Evolutionary conservation across 2,888 invertebrate species (phyloP).

Genomic region (Mimachlamys varia): DNA sequence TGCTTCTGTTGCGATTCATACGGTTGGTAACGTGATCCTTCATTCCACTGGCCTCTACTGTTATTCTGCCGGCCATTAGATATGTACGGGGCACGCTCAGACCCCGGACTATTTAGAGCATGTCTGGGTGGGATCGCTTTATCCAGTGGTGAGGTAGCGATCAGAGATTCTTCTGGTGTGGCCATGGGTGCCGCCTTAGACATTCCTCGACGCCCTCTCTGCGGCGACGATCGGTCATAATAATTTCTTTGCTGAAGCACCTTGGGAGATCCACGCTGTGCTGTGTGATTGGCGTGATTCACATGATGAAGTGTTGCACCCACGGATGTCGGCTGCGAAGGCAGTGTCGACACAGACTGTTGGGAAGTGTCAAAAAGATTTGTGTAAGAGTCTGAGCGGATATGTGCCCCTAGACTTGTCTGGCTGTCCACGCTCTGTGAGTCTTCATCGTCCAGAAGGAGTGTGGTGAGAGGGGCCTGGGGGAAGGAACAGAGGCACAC

Average conservation of each 20-base stretch:
- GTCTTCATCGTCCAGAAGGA: conserved; percentile 65
- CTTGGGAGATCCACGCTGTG: conserved; percentile 48
- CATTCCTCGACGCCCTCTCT: conserved; percentile 55
- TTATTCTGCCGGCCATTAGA: conserved; percentile 23
- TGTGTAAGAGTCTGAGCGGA: conserved; percentile 74
- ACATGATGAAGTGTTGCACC: conserved; percentile 56
- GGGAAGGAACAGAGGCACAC: conserved; percentile 40
- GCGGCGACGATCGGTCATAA: conserved; percentile 49
- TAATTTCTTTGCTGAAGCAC: conserved; percentile 39
- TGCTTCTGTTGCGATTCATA: neutral
- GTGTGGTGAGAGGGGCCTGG: conserved; percentile 56
- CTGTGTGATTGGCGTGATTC: conserved; percentile 52
- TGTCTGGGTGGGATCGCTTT: conserved; percentile 53
- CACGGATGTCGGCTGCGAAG: conserved; percentile 57
- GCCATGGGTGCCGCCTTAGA: conserved; percentile 65
- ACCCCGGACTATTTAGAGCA: conserved; percentile 66
- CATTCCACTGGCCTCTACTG: neutral
- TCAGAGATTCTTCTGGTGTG: conserved; percentile 65
- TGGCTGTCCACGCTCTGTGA: conserved; percentile 54
- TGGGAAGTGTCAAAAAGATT: conserved; percentile 76
- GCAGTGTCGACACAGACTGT: conserved; percentile 42
- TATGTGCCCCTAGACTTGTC: conserved; percentile 62
- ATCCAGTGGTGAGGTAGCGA: conserved; percentile 53
- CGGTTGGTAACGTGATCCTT: neutral
- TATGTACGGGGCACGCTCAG: conserved; percentile 55